Evolutionary conservation across 1,140 invertebrate species (phyloP).

Genomic region (Samia ricini): DNA sequence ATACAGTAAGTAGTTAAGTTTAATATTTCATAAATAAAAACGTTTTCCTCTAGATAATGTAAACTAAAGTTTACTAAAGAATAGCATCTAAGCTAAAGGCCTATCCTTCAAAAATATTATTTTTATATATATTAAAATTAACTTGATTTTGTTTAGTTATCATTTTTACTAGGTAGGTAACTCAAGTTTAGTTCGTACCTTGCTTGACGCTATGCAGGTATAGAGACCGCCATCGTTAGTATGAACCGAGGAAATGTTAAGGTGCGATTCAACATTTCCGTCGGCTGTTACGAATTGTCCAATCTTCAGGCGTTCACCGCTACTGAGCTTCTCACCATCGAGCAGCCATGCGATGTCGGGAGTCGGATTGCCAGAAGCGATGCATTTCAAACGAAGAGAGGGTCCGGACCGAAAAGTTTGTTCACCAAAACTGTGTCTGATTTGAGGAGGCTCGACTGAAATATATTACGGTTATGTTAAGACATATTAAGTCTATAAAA

Average conservation of each 20-base stretch:
- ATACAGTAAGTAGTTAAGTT: too few species aligned
- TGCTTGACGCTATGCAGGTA: constrained; percentile 93
- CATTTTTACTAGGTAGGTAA: too few species aligned
- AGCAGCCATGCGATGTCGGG: constrained; percentile 97
- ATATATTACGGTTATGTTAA: not conserved
- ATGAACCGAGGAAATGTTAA: constrained; percentile 95
- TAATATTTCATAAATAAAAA: too few species aligned
- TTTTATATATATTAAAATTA: too few species aligned
- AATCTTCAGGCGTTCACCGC: constrained; percentile 87
- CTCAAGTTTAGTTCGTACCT: constrained; percentile 73
- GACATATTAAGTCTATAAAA: too few species aligned
- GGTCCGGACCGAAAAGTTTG: constrained; percentile 93
- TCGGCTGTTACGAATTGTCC: constrained; percentile 92
- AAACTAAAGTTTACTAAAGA: too few species aligned
- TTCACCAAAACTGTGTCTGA: constrained; percentile 90
- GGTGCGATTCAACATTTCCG: constrained; percentile 95
- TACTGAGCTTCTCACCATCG: constrained; percentile 90
- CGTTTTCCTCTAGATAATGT: too few species aligned
- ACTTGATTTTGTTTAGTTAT: too few species aligned
- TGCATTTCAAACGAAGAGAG: constrained; percentile 85
- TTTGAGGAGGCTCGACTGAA: constrained; percentile 91
- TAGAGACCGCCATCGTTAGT: constrained; percentile 96
- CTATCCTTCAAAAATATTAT: too few species aligned
- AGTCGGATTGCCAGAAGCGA: constrained; percentile 93
- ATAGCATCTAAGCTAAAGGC: too few species aligned